These are phyloP conservation scores for Drosophila demipolita DNA, from an alignment of 2,888 invertebrate species.

Conservation along the genomic window DNA sequence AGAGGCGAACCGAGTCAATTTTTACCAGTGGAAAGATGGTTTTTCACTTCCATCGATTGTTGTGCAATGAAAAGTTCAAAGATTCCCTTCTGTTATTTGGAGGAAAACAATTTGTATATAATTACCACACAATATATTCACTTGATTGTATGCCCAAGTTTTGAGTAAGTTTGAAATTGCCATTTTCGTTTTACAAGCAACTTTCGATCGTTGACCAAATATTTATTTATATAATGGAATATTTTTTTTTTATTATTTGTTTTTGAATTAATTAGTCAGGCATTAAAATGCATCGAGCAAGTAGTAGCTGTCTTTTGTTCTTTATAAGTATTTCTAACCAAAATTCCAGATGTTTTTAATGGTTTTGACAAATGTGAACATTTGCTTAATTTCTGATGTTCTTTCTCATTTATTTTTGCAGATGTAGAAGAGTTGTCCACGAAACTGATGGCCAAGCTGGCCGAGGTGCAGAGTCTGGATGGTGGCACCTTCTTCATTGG, in stretches of 20 bases:
- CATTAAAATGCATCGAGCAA: neutral
- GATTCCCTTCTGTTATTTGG: neutral
- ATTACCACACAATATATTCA: neutral
- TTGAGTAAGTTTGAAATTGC: neutral
- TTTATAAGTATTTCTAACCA: neutral
- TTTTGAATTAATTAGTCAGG: too few relatives aligned
- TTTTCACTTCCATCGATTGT: neutral
- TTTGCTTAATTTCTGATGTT: neutral
- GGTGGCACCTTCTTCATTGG: constrained; percentile 85
- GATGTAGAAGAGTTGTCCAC: constrained; percentile 85
- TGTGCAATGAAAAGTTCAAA: neutral
- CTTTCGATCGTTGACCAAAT: neutral
- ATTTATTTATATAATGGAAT: too few relatives aligned
- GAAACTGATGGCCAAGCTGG: constrained; percentile 85
- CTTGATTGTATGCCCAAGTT: neutral
- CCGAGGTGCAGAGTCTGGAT: constrained; percentile 85
- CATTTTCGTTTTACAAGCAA: neutral
- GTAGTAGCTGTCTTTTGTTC: neutral
- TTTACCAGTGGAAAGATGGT: neutral
- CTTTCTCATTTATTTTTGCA: constrained; percentile 57
- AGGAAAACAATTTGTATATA: neutral
- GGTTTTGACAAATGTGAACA: constrained; percentile 24
- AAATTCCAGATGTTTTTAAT: constrained; percentile 45
- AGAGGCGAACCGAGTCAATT: neutral
- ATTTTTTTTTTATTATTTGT: too few relatives aligned